phyloP scores from a whole-genome alignment of 2,797 vertebrate species.

The Telmatherina bonti region DNA sequence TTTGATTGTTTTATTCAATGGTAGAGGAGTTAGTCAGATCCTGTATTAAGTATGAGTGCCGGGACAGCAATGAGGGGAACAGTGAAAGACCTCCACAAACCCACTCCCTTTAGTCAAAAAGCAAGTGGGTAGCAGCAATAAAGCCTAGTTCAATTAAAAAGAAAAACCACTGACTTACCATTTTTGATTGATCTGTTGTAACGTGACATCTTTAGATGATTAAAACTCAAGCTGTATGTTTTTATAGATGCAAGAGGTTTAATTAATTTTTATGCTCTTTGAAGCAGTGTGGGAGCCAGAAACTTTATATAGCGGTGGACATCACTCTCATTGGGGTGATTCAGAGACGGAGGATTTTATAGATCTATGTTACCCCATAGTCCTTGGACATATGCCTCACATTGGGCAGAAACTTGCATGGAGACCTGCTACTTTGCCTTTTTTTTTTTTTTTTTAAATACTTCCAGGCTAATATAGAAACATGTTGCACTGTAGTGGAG shows the following conservation, averaged over 20 bases:
- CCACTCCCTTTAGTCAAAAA: background rate
- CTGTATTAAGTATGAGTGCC: background rate
- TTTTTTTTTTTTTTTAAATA: background rate
- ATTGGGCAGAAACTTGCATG: background rate
- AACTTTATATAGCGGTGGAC: background rate
- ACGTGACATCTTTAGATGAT: background rate
- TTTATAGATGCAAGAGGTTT: background rate
- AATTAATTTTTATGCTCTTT: background rate
- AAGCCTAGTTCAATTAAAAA: background rate
- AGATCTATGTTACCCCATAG: background rate
- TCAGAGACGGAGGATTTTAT: background rate
- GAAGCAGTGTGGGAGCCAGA: background rate
- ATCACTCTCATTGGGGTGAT: background rate
- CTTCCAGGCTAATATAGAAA: too few species aligned
- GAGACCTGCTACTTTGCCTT: background rate
- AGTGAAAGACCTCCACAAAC: background rate
- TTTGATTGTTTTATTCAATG: constrained; percentile 6
- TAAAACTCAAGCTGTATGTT: background rate
- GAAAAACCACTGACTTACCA: background rate
- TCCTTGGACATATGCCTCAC: background rate
- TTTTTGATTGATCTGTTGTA: background rate
- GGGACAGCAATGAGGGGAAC: background rate
- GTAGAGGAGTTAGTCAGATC: background rate
- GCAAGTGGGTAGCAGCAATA: background rate
- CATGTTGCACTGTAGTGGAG: too few species aligned